These are phyloP conservation scores for Lagria hirta DNA, from an alignment of 2,888 invertebrate species.

Conservation along the genomic window DNA sequence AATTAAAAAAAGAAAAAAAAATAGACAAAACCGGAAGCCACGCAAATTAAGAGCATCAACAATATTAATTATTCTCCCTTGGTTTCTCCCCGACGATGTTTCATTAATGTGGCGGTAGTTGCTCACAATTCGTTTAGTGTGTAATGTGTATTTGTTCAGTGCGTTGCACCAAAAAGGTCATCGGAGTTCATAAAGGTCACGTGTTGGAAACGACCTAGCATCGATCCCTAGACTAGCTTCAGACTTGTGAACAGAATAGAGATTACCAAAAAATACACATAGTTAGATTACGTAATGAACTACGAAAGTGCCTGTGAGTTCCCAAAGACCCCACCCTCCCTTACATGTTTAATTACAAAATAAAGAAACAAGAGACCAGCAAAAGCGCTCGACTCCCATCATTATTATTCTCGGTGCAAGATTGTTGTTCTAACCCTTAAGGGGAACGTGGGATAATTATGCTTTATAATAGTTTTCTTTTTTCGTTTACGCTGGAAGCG, in stretches of 20 bases:
- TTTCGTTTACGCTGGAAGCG: too few relatives aligned
- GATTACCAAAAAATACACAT: conserved; percentile 14
- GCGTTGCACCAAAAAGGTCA: conserved; percentile 40
- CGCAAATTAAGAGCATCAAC: too few relatives aligned
- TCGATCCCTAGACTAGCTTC: conserved; percentile 34
- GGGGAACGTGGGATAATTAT: too few relatives aligned
- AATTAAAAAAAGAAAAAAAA: too few relatives aligned
- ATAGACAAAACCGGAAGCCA: too few relatives aligned
- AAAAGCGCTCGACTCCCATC: conserved; percentile 1
- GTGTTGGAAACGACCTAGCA: conserved; percentile 34
- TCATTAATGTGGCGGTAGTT: conserved; percentile 17
- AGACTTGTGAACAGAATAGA: conserved; percentile 20
- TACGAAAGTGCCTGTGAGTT: not conserved
- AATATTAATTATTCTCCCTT: conserved; percentile 8
- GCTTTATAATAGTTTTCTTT: too few relatives aligned
- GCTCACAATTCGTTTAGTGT: conserved; percentile 16
- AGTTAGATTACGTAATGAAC: conserved; percentile 24
- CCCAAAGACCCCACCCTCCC: conserved; percentile 6
- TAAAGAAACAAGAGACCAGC: conserved; percentile 11
- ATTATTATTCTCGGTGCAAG: conserved; percentile 6
- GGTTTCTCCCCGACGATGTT: conserved; percentile 10
- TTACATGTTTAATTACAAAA: conserved; percentile 13
- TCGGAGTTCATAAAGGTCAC: conserved; percentile 38
- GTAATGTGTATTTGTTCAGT: conserved; percentile 28
- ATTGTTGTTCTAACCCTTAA: conserved; percentile 3